Evolutionary conservation across 2,888 invertebrate genomes (phyloP).

Genomic region (Protophormia terraenovae): DNA sequence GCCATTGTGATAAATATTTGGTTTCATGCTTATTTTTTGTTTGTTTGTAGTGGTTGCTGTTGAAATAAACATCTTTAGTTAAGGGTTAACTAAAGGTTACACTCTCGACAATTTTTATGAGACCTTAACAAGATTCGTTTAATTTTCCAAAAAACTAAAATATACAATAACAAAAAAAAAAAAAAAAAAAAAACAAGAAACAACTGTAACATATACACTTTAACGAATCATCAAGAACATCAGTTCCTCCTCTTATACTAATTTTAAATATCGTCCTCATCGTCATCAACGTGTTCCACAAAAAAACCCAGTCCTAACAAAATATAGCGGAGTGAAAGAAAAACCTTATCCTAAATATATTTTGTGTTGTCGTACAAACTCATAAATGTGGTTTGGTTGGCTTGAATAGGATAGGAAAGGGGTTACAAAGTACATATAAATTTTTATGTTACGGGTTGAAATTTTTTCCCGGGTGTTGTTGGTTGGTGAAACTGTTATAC

Average conservation of each 20-base stretch:
- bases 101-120: constrained; percentile 45
- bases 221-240: constrained; percentile 65
- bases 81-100: constrained; percentile 55
- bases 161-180: not conserved
- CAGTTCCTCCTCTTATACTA: constrained; percentile 44
- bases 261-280: constrained; percentile 50
- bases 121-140: constrained; percentile 58
- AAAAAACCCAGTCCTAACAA: constrained; percentile 9
- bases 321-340: not conserved
- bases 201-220: constrained; percentile 43
- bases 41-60: not conserved
- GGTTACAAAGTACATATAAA: not conserved
- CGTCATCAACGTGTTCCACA: constrained; percentile 6
- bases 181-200: not conserved
- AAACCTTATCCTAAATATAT: constrained; percentile 34
- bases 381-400: constrained; percentile 38
- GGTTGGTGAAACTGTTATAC: constrained; percentile 9
- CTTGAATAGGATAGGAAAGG: not conserved
- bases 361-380: constrained; percentile 17
- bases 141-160: constrained; percentile 35
- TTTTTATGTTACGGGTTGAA: constrained; percentile 46
- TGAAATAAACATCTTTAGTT: constrained; percentile 47
- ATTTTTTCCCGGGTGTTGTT: constrained; percentile 31
- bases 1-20: constrained; percentile 35
- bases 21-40: not conserved